Evolutionary conservation across 1,140 invertebrate genomes (phyloP), one percentile per base, ranked within the genome.

Genomic region (Drosophila lowei): DNA sequence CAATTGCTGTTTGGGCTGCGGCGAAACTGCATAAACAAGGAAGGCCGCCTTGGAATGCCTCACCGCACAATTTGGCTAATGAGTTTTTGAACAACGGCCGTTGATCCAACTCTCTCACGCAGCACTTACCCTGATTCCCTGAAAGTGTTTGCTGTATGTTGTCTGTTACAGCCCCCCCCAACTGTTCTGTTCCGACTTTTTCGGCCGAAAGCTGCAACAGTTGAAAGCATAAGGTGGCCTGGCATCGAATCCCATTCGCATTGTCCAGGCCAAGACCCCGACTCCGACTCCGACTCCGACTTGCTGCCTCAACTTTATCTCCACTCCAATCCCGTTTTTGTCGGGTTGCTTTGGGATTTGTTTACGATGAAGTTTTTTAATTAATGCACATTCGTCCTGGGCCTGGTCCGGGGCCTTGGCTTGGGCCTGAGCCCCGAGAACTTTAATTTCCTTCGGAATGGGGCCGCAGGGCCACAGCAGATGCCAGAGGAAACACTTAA

Each of bases 31-130:
- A 18, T 18, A 18, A 18, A 18, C 18, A 18, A 18, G 18, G 18
- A 18, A 18, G 18, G 18, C 2, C 18, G 18, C 18, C 18, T 18
- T 18, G 18, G 23, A 25, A 0, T 43, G 59, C n/a, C 41, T 46
- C 30, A 54, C 48, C 59, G 52, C 53, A 83, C 79, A 73, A 74
- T 81, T 77, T 81, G 68, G 70, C 50, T 74, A 77, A 83, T 83
- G 79, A 68, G 73, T 83, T 84, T 85, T 79, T 65, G 49, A 62
- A 60, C 64, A 16, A 23, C 46, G 38, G 78, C 23, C 23, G 23
- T 25, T 25, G 23, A 25, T 4, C 23, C 77, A 16, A 49, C 48
- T 28, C 15, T 28, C 23, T 42, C 15, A 3, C 8, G 8, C 30
- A 30, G 30, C 30, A 30, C 30, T 30, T 30, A 30, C 8, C 2